These are phyloP conservation scores for Dione juno DNA, from an alignment of 2,888 invertebrate genomes.

Conservation along the genomic window DNA sequence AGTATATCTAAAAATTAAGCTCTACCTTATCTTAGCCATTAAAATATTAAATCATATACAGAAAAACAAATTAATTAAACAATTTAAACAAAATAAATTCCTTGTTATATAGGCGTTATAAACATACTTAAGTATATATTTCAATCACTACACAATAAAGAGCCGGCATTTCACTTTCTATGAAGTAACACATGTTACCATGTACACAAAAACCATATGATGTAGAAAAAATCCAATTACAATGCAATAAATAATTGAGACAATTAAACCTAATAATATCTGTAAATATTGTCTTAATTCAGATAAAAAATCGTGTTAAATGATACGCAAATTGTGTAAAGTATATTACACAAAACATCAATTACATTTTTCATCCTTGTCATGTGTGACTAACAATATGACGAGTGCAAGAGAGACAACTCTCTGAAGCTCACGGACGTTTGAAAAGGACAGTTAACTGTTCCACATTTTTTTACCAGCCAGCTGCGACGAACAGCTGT, in stretches of 20 bases:
- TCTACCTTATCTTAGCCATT: no score
- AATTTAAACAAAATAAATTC: no score
- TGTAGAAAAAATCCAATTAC: background rate
- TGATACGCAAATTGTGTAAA: slow-evolving; percentile 15
- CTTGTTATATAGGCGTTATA: no score
- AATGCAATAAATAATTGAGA: background rate
- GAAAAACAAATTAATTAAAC: no score
- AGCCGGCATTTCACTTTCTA: slow-evolving; percentile 42
- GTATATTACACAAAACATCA: slow-evolving; percentile 37
- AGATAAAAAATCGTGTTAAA: slow-evolving; percentile 6
- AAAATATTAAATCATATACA: no score
- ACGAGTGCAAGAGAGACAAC: slow-evolving; percentile 65
- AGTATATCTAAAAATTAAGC: no score
- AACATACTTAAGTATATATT: background rate
- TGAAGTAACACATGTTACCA: slow-evolving; percentile 27
- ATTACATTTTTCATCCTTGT: slow-evolving; percentile 52
- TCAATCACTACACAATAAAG: slow-evolving; percentile 2
- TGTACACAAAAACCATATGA: slow-evolving; percentile 22
- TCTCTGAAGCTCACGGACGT: slow-evolving; percentile 54
- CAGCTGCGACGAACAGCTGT: slow-evolving; percentile 82
- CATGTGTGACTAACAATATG: slow-evolving; percentile 46
- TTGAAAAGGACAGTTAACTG: slow-evolving; percentile 72
- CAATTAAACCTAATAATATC: background rate
- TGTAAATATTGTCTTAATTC: background rate
- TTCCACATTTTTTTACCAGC: slow-evolving; percentile 76